Evolutionary conservation across 1,140 invertebrate species (phyloP).

Genomic region (Sycobia sp.): DNA sequence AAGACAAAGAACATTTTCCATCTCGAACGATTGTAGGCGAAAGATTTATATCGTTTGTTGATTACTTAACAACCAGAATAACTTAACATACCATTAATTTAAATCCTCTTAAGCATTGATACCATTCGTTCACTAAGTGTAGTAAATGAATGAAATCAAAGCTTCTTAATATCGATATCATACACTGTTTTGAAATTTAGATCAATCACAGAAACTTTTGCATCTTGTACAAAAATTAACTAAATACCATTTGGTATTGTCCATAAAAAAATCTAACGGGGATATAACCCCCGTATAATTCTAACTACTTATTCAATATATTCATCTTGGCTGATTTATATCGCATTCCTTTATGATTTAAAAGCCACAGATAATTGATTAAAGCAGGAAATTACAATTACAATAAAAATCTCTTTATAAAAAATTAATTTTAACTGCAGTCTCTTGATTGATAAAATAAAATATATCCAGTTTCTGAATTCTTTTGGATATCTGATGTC

Average conservation of each 20-base stretch:
- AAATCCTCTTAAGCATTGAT: conserved; percentile 21
- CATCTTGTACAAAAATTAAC: conserved; percentile 34
- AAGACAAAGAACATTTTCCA: conserved; percentile 12
- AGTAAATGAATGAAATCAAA: conserved; percentile 27
- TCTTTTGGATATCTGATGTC: conserved; percentile 97
- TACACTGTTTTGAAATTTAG: conserved; percentile 13
- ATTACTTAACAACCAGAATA: too few species aligned
- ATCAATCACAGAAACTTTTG: conserved; percentile 35
- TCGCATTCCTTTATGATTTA: conserved; percentile 26
- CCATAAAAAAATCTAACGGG: conserved; percentile 29
- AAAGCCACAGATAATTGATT: conserved; percentile 22
- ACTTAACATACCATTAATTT: conserved; percentile 26
- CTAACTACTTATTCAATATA: conserved; percentile 27
- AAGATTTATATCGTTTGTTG: too few species aligned
- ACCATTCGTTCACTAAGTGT: conserved; percentile 19
- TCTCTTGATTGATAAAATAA: conserved; percentile 99
- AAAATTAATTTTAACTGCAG: conserved; percentile 57
- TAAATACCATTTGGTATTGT: conserved; percentile 30
- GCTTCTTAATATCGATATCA: conserved; percentile 28
- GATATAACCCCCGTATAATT: conserved; percentile 17
- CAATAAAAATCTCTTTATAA: conserved; percentile 36
- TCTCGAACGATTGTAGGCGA: too few species aligned
- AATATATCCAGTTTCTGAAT: conserved; percentile 99
- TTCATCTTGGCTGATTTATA: conserved; percentile 23
- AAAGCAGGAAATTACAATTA: conserved; percentile 23